These are phyloP conservation scores for Nannoperca obscura DNA, from an alignment of 2,797 vertebrate species.

Conservation along the genomic window DNA sequence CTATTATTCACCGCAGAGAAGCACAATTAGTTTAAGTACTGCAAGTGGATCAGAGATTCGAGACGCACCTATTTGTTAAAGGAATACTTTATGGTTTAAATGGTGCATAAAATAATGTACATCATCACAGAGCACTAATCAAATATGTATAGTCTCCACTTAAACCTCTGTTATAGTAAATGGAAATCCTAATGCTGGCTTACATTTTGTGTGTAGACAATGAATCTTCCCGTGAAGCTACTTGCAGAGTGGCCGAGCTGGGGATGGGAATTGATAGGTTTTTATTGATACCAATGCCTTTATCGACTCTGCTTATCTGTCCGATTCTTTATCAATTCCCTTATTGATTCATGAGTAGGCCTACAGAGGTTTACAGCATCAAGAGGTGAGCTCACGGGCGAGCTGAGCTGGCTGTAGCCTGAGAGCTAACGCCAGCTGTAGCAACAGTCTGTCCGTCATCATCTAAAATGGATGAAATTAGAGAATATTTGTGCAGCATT, in stretches of 20 bases:
- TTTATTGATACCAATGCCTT: neutral
- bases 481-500: too few species aligned
- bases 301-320: too few species aligned
- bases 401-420: too few species aligned
- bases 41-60: conserved; percentile 51
- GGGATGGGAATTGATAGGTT: too few species aligned
- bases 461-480: too few species aligned
- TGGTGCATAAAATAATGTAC: conserved; percentile 62
- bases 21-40: conserved; percentile 76
- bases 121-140: conserved; percentile 57
- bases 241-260: neutral
- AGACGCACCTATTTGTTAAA: conserved; percentile 63
- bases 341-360: too few species aligned
- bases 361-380: too few species aligned
- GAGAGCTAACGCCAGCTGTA: too few species aligned
- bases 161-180: conserved; percentile 54
- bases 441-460: too few species aligned
- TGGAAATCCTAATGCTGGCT: conserved; percentile 25
- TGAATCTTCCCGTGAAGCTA: neutral
- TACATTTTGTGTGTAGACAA: conserved; percentile 1
- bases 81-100: conserved; percentile 66
- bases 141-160: conserved; percentile 54
- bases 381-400: neutral
- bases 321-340: too few species aligned
- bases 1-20: conserved; percentile 64